These are phyloP conservation scores for Eledone cirrhosa DNA, from an alignment of 2,888 invertebrate genomes.

Conservation along the genomic window DNA sequence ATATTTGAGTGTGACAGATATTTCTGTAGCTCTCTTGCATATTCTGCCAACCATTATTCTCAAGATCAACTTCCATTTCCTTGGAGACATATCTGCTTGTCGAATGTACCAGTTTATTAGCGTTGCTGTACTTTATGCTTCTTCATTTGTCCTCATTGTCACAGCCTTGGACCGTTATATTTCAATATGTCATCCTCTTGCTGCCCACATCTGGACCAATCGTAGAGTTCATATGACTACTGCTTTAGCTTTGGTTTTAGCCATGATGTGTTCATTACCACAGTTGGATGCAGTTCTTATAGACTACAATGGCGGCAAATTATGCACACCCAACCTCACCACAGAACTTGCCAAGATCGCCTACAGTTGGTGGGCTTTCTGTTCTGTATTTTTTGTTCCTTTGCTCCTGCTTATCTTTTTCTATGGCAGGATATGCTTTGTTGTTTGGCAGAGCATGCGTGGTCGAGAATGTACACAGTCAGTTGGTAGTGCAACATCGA, in stretches of 20 bases:
- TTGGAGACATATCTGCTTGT: slow-evolving; percentile 63
- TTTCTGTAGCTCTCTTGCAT: slow-evolving; percentile 76
- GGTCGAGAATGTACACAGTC: slow-evolving; percentile 56
- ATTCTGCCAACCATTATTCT: slow-evolving; percentile 71
- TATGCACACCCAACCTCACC: background rate
- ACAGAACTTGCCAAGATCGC: slow-evolving; percentile 31
- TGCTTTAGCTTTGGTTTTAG: slow-evolving; percentile 62
- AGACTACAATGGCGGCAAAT: slow-evolving; percentile 42
- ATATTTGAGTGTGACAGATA: slow-evolving; percentile 77
- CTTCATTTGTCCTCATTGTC: slow-evolving; percentile 63
- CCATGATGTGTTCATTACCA: slow-evolving; percentile 72
- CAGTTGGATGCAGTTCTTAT: slow-evolving; percentile 68
- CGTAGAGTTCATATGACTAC: slow-evolving; percentile 65
- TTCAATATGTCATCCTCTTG: slow-evolving; percentile 72
- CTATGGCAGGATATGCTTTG: slow-evolving; percentile 66
- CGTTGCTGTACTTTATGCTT: slow-evolving; percentile 61
- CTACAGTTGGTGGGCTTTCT: slow-evolving; percentile 66
- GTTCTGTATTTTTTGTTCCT: slow-evolving; percentile 68
- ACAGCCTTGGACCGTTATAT: slow-evolving; percentile 67
- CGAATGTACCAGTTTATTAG: slow-evolving; percentile 74
- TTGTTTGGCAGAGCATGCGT: slow-evolving; percentile 60
- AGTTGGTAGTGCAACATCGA: slow-evolving; percentile 64
- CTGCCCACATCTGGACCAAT: slow-evolving; percentile 69
- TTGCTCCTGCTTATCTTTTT: slow-evolving; percentile 66
- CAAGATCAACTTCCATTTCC: slow-evolving; percentile 55